phyloP scores from a whole-genome alignment of 2,113 vertebrate species.

The Pseudonaja textilis region DNA sequence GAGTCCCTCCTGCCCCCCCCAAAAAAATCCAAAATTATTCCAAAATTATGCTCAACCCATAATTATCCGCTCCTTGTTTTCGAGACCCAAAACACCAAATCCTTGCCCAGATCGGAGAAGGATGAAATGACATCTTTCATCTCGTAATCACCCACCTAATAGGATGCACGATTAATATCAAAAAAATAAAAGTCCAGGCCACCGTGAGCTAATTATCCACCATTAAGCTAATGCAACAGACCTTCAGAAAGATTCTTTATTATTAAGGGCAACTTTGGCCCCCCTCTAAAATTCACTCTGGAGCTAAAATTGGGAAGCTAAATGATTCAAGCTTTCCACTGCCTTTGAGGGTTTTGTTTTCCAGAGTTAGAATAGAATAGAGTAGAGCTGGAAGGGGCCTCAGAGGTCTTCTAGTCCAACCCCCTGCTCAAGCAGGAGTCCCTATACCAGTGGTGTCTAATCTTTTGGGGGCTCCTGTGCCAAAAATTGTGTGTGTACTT shows the following conservation, averaged over 20 bases:
- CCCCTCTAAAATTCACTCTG: slow-evolving; percentile 68
- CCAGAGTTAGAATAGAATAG: slow-evolving; percentile 20
- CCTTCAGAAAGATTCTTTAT: slow-evolving; percentile 64
- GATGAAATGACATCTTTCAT: not conserved
- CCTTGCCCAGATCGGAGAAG: not conserved
- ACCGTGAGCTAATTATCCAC: slow-evolving; percentile 69
- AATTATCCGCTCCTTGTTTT: not conserved
- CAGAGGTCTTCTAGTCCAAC: no score
- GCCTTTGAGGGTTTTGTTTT: slow-evolving; percentile 52
- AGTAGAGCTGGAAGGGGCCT: no score
- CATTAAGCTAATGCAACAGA: slow-evolving; percentile 77
- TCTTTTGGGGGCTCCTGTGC: no score
- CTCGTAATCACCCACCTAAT: slow-evolving; percentile 28
- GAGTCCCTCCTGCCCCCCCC: no score
- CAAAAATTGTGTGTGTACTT: no score
- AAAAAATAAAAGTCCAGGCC: slow-evolving; percentile 47
- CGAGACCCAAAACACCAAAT: not conserved
- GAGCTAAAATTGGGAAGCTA: slow-evolving; percentile 55
- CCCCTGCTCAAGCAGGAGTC: no score
- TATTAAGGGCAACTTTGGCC: slow-evolving; percentile 67
- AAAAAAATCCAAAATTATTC: no score
- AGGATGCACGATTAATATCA: slow-evolving; percentile 66
- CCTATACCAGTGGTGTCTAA: no score
- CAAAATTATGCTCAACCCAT: not conserved
- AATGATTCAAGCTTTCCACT: slow-evolving; percentile 69